Conservation (phyloP, 2,888 invertebrate species). For the Tetranychus piercei region DNA sequence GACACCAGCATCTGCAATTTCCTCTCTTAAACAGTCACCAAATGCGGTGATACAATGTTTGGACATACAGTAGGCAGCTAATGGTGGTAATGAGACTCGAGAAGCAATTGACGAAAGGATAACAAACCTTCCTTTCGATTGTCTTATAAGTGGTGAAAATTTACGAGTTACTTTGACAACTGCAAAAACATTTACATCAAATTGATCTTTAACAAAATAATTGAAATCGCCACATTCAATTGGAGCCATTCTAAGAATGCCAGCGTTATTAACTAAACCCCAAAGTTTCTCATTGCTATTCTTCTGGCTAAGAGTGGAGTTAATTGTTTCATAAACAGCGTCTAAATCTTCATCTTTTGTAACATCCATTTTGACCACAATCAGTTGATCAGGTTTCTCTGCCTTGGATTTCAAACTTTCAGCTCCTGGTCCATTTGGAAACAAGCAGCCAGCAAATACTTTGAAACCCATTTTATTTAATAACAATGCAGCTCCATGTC, state of each 20-base stretch:
- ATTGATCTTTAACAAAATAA: slow-evolving; percentile 31
- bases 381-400: slow-evolving; percentile 22
- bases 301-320: slow-evolving; percentile 12
- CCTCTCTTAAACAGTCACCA: slow-evolving; percentile 30
- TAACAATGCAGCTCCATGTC: slow-evolving; percentile 13
- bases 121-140: slow-evolving; percentile 29
- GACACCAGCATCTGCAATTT: slow-evolving; percentile 30
- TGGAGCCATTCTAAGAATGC: slow-evolving; percentile 34
- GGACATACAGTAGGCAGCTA: slow-evolving; percentile 30
- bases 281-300: slow-evolving; percentile 31
- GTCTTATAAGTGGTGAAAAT: slow-evolving; percentile 30
- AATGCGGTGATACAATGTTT: slow-evolving; percentile 30
- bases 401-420: neutral
- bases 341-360: slow-evolving; percentile 31
- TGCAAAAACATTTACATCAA: slow-evolving; percentile 31
- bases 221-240: slow-evolving; percentile 35
- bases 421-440: slow-evolving; percentile 15
- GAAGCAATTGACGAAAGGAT: slow-evolving; percentile 30
- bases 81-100: slow-evolving; percentile 2
- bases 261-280: slow-evolving; percentile 39
- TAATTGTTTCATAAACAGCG: slow-evolving; percentile 28
- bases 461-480: slow-evolving; percentile 16
- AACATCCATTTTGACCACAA: slow-evolving; percentile 31
- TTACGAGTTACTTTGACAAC: slow-evolving; percentile 30
- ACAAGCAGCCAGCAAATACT: slow-evolving; percentile 19